These are phyloP conservation scores for Otolemur crassicaudatus DNA, from an alignment of 2,797 vertebrate species.

Conservation along the genomic window DNA sequence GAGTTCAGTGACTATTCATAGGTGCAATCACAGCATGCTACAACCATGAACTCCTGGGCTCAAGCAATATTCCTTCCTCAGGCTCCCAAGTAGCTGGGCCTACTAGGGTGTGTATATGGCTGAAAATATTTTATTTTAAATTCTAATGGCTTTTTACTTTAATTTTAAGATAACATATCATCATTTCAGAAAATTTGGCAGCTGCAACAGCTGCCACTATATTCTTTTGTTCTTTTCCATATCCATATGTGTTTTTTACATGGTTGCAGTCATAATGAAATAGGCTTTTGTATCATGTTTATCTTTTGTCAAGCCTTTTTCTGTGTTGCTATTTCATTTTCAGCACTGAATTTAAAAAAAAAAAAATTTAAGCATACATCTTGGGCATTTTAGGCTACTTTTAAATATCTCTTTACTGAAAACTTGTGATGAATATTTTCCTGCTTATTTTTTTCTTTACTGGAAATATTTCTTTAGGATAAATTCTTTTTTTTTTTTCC, in stretches of 20 bases:
- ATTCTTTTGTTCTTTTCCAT: slow-evolving; percentile 46
- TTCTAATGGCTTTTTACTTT: not conserved
- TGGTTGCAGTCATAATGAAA: slow-evolving; percentile 24
- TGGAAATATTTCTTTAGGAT: slow-evolving; percentile 52
- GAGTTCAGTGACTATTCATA: not conserved
- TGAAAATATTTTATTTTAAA: slow-evolving; percentile 36
- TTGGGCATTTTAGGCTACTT: slow-evolving; percentile 44
- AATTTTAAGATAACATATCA: slow-evolving; percentile 22
- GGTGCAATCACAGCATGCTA: not conserved
- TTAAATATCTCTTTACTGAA: slow-evolving; percentile 28
- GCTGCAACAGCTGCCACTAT: not conserved
- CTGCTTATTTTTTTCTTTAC: slow-evolving; percentile 33
- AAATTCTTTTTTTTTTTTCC: not conserved
- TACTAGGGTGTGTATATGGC: not conserved
- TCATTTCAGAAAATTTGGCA: slow-evolving; percentile 38
- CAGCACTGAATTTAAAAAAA: slow-evolving; percentile 12
- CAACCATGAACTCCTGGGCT: not conserved
- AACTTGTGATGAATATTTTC: slow-evolving; percentile 48
- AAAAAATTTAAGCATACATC: slow-evolving; percentile 41
- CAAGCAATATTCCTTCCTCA: not conserved
- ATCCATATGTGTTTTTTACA: not conserved
- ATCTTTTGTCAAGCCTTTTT: slow-evolving; percentile 52
- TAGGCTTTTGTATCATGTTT: slow-evolving; percentile 35
- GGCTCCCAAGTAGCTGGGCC: not conserved
- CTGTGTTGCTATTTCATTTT: slow-evolving; percentile 44